These are phyloP conservation scores for Melanostoma mellinum DNA, from an alignment of 2,888 invertebrate genomes.

Conservation along the genomic window DNA sequence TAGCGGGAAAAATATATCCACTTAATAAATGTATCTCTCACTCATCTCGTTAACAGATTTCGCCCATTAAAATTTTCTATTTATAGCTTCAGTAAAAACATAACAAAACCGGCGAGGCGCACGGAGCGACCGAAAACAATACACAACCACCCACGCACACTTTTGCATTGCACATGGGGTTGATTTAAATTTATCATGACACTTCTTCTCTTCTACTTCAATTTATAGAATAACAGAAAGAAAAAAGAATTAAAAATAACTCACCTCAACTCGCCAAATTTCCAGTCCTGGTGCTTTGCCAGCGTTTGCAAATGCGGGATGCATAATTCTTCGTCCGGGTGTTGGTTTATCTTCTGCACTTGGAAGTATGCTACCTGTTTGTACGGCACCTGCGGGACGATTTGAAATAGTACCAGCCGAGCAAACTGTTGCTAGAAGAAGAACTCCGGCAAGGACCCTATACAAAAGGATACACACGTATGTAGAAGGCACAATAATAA, in stretches of 20 bases:
- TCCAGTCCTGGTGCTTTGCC: slow-evolving; percentile 88
- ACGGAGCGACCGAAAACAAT: background rate
- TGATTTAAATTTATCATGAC: slow-evolving; percentile 25
- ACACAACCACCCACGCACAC: background rate
- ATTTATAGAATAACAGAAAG: too few species aligned
- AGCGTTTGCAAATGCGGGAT: slow-evolving; percentile 88
- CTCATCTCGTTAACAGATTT: slow-evolving; percentile 35
- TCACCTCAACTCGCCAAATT: slow-evolving; percentile 92
- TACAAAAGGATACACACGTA: slow-evolving; percentile 12
- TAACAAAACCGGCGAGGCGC: too few species aligned
- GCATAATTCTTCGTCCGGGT: slow-evolving; percentile 80
- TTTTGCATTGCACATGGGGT: background rate
- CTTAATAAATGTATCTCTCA: slow-evolving; percentile 12
- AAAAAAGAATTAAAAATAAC: slow-evolving; percentile 73
- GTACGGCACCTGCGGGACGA: slow-evolving; percentile 78
- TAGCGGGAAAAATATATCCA: background rate
- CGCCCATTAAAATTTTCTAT: slow-evolving; percentile 34
- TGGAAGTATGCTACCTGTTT: slow-evolving; percentile 77
- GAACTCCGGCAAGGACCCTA: slow-evolving; percentile 77
- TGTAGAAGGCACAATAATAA: background rate
- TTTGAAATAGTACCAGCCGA: slow-evolving; percentile 79
- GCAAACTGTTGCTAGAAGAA: slow-evolving; percentile 77
- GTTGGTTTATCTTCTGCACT: slow-evolving; percentile 75
- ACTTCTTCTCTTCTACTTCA: background rate
- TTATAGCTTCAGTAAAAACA: background rate